These are phyloP conservation scores for Cynoglossus semilaevis DNA, from an alignment of 2,113 vertebrate genomes.

Conservation along the genomic window DNA sequence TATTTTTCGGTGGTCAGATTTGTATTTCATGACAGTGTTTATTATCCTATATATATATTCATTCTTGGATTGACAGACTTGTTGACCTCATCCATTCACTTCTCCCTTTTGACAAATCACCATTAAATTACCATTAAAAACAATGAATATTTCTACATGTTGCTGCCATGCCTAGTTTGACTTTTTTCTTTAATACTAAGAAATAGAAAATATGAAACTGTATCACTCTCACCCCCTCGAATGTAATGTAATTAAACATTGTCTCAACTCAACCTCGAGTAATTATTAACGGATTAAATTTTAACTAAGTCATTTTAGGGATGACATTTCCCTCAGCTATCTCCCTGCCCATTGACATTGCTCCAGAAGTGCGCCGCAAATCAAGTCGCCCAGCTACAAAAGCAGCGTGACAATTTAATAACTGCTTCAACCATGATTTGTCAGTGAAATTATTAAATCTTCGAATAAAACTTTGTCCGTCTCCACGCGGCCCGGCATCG, in stretches of 20 bases:
- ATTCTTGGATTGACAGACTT: too few species aligned
- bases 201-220: too few species aligned
- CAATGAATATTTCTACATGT: too few species aligned
- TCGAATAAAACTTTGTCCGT: constrained; percentile 7
- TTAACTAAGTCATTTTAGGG: background rate
- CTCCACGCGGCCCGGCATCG: constrained; percentile 1
- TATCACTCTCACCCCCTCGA: too few species aligned
- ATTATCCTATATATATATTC: too few species aligned
- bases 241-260: background rate
- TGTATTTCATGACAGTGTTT: too few species aligned
- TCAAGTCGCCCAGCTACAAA: background rate
- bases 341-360: background rate
- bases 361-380: background rate
- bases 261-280: constrained; percentile 4
- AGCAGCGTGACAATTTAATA: constrained; percentile 21
- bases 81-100: too few species aligned
- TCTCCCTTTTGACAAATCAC: too few species aligned
- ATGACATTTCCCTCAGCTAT: background rate
- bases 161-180: too few species aligned
- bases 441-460: constrained; percentile 9
- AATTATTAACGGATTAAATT: background rate
- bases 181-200: too few species aligned
- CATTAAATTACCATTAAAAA: too few species aligned
- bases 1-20: too few species aligned
- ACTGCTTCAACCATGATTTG: constrained; percentile 11